Conservation (phyloP, 2,888 invertebrate genomes). For the Mythimna vitellina region DNA sequence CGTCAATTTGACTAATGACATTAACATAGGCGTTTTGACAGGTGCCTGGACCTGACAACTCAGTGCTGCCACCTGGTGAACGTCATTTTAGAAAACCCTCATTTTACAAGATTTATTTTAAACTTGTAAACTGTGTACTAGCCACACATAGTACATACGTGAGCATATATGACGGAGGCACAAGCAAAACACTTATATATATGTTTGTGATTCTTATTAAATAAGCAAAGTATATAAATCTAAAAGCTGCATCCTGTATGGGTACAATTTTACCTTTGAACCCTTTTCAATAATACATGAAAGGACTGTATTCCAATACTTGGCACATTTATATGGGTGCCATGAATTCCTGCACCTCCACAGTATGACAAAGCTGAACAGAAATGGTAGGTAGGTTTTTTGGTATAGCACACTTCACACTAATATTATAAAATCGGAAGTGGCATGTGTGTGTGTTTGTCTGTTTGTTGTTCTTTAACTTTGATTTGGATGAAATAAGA, state of each 20-base stretch:
- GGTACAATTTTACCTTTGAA: constrained; percentile 30
- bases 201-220: constrained; percentile 6
- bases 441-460: too few species aligned
- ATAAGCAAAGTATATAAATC: constrained; percentile 9
- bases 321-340: constrained; percentile 16
- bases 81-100: too few species aligned
- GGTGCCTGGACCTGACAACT: too few species aligned
- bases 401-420: too few species aligned
- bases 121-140: too few species aligned
- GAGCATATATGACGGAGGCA: neutral
- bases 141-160: neutral
- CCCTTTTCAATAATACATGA: constrained; percentile 45
- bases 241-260: constrained; percentile 5
- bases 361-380: neutral
- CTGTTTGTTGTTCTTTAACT: too few species aligned
- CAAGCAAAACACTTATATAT: neutral
- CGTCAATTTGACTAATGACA: too few species aligned
- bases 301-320: constrained; percentile 16
- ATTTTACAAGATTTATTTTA: too few species aligned
- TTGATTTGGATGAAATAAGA: too few species aligned
- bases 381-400: constrained; percentile 3
- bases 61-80: too few species aligned
- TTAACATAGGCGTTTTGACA: too few species aligned
- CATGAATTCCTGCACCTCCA: constrained; percentile 15
- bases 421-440: too few species aligned